These are phyloP conservation scores for Cheracebus regulus DNA, from an alignment of 2,797 vertebrate species.

Conservation along the genomic window DNA sequence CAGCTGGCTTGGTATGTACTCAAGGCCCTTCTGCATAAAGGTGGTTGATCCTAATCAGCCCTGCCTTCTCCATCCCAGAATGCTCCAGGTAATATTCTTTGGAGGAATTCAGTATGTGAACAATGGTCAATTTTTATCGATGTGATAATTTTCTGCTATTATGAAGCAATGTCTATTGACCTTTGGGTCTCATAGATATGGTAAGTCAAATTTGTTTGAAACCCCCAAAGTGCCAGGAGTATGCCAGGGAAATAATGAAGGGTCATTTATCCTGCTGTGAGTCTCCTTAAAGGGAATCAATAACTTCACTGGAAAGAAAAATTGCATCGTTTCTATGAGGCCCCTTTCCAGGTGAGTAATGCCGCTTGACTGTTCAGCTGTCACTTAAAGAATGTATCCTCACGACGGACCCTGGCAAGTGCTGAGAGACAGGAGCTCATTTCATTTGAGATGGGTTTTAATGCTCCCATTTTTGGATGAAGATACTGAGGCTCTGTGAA, in stretches of 20 bases:
- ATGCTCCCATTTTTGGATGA: conserved; percentile 15
- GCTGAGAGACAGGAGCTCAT: neutral
- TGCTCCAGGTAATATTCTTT: neutral
- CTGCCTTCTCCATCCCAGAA: neutral
- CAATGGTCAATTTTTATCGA: conserved; percentile 76
- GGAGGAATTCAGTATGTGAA: conserved; percentile 71
- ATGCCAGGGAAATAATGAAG: conserved; percentile 78
- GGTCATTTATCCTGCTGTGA: conserved; percentile 80
- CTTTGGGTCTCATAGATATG: conserved; percentile 77
- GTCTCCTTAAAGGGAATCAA: conserved; percentile 83
- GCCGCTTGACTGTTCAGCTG: conserved; percentile 48
- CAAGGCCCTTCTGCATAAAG: neutral
- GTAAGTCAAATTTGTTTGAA: conserved; percentile 76
- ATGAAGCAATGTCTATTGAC: conserved; percentile 73
- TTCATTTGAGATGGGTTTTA: neutral
- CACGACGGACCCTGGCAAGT: neutral
- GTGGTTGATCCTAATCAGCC: neutral
- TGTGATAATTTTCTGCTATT: conserved; percentile 81
- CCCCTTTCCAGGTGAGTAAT: conserved; percentile 67
- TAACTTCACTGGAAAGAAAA: conserved; percentile 80
- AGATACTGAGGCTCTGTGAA: neutral
- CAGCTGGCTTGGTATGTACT: neutral
- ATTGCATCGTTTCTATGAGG: conserved; percentile 78
- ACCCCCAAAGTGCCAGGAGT: conserved; percentile 65
- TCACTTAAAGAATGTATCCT: conserved; percentile 21